Base-by-base conservation (phyloP, 2,888 invertebrate species). In the Clistopyga incitator region DNA sequence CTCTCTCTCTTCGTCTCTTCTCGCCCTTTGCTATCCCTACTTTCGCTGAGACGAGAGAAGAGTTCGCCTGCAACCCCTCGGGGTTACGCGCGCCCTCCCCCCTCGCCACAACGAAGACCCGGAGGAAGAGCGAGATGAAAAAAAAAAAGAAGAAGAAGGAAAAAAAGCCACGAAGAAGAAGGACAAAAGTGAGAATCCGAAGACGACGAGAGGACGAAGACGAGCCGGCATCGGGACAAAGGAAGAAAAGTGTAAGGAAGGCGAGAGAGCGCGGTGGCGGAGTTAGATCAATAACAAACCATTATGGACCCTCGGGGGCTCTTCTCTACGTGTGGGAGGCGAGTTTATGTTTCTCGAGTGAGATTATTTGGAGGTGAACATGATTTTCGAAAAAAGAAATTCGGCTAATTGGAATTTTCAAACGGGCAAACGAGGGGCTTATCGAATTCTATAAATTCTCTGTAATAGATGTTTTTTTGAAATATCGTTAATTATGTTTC, bases 271-370 rank as follows among this genome's bases (percentile, higher is more conserved):
- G 52, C 68, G 70, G 85, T 89, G 88, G 38, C 87, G 82, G 88
- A 89, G 91, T 89, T 91, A 91, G 91, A 92, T 92, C 92, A 92
- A 92, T 92, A 92, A 92, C 90, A 91, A 92, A 91, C 91, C 91
- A 91, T 92, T 92, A 92, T 90, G 89, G 90, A 88, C 88, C 85
- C 86, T 88, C 88, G 87, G 86, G 86, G 86, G 86, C 85, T 87
- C 85, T 86, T 84, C 87, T 82, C 61, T 75, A 74, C 81, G 80
- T 82, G 79, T 84, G 81, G 79, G 78, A 65, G 80, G 79, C 45
- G 71, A 77, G 72, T 64, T 52, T 56, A 54, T 54, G 65, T 67
- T 42, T 61, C 67, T 68, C 59, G 45, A 61, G 68, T 68, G 56
- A 68, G 59, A 77, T 68, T 18, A 59, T 72, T 78, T 72, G 68